A percentile compares a stretch with the other conserved stretches of the same genome.
Conservation (phyloP, 1,140 invertebrate species). For the Pristionchus pacificus region DNA sequence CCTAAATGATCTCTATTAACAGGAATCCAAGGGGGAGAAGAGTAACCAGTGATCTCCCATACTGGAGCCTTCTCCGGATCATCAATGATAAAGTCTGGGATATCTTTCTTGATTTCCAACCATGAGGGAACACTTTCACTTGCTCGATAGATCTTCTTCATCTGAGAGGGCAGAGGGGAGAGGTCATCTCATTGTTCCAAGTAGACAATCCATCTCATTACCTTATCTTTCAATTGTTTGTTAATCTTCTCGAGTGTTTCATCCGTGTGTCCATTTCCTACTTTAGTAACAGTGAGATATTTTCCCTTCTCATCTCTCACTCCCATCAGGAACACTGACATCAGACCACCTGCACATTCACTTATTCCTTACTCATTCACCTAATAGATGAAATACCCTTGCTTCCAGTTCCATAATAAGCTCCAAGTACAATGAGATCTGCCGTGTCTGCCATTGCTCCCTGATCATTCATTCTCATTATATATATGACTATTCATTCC, state of each 20-base stretch:
- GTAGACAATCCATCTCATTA: not conserved
- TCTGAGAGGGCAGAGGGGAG: not conserved
- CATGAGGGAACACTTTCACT: conserved; percentile 10
- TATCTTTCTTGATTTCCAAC: not conserved
- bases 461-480: too few species aligned
- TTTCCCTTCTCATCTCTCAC: conserved; percentile 2
- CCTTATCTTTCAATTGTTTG: conserved; percentile 9
- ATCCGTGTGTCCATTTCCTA: conserved; percentile 14
- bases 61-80: conserved; percentile 7
- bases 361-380: not conserved
- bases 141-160: conserved; percentile 10
- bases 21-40: too few species aligned
- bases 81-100: conserved; percentile 13
- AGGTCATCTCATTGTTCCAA: not conserved
- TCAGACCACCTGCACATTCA: conserved; percentile 2
- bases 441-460: conserved; percentile 19
- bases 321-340: conserved; percentile 17
- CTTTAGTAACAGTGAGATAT: conserved; percentile 16
- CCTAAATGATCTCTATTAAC: not conserved
- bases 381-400: conserved; percentile 3
- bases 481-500: too few species aligned
- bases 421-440: conserved; percentile 12
- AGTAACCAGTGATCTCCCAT: conserved; percentile 17
- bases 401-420: conserved; percentile 18
- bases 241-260: conserved; percentile 12